Evolutionary conservation across 2,113 vertebrate genomes (phyloP).

Genomic region (Talpa occidentalis): DNA sequence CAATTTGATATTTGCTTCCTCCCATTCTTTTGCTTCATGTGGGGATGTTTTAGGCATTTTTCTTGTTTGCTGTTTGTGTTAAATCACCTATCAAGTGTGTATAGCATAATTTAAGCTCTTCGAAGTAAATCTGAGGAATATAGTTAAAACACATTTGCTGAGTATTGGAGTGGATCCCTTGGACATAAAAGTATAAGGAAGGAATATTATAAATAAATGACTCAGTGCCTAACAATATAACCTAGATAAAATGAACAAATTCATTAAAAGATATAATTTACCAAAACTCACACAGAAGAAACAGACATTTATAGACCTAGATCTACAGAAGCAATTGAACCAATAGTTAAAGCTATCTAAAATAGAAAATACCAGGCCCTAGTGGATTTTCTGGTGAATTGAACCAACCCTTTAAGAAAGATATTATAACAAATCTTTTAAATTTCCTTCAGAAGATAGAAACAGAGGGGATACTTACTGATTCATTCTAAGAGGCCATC

Average conservation of each 20-base stretch:
- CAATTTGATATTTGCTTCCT: neutral
- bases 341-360: neutral
- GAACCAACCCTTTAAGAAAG: neutral
- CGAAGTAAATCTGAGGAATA: neutral
- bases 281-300: neutral
- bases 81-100: neutral
- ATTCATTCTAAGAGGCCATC: neutral
- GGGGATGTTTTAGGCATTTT: neutral
- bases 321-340: neutral
- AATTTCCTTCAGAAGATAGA: neutral
- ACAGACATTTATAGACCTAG: neutral
- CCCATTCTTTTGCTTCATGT: neutral
- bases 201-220: neutral
- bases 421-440: neutral
- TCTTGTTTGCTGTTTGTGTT: neutral
- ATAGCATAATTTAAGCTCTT: neutral
- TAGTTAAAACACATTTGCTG: neutral
- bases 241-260: neutral
- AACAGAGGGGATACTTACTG: neutral
- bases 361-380: neutral
- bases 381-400: neutral
- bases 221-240: neutral
- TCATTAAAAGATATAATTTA: neutral
- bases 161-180: neutral
- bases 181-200: neutral